phyloP scores from a whole-genome alignment of 35 echinoderm and acorn worm species.

The Ophioderma brevispina region DNA sequence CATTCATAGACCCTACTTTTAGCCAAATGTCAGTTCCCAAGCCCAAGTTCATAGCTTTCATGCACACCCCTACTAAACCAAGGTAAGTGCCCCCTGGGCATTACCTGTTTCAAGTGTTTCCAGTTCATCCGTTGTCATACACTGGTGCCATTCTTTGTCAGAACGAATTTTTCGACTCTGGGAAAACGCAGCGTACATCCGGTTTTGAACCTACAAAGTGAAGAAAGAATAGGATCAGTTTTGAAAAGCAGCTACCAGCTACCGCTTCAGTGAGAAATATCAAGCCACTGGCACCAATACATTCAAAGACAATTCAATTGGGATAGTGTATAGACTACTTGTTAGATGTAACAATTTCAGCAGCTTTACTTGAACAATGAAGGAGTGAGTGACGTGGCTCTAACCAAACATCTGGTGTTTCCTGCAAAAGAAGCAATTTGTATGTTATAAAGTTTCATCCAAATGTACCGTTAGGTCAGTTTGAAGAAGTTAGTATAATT shows the following conservation, averaged over 20 bases:
- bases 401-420: slow-evolving; percentile 90
- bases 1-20: too few relatives aligned
- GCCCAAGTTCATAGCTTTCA: too few relatives aligned
- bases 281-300: not conserved
- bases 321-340: slow-evolving; percentile 34
- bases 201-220: slow-evolving; percentile 58
- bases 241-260: not conserved
- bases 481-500: too few relatives aligned
- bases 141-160: too few relatives aligned
- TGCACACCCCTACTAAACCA: too few relatives aligned
- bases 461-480: too few relatives aligned
- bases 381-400: slow-evolving; percentile 90
- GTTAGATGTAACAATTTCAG: slow-evolving; percentile 83
- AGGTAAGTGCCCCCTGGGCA: too few relatives aligned
- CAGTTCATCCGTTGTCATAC: too few relatives aligned
- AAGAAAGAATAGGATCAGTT: not conserved
- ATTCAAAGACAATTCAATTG: not conserved
- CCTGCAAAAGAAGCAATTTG: slow-evolving; percentile 58
- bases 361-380: slow-evolving; percentile 94
- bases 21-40: too few relatives aligned
- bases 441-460: too few relatives aligned
- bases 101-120: too few relatives aligned
- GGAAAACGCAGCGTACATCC: slow-evolving; percentile 93
- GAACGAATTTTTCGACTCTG: slow-evolving; percentile 87
- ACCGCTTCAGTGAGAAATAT: not conserved